Evolutionary conservation across 2,888 invertebrate genomes (phyloP).

Genomic region (Heliconius ismenius): DNA sequence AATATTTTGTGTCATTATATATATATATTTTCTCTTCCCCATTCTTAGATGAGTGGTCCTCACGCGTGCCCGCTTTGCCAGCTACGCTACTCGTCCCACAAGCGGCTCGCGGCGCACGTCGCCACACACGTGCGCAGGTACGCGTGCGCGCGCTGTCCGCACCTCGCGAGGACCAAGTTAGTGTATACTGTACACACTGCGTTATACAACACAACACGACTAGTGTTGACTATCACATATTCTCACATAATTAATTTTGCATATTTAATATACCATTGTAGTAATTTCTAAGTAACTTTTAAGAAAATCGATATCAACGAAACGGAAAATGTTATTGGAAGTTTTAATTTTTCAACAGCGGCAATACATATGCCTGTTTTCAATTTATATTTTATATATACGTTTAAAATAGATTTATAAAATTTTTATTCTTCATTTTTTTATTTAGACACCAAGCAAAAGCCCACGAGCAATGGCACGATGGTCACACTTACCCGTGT

Average conservation of each 20-base stretch:
- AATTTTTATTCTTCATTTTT: constrained; percentile 32
- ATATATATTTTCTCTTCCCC: too few relatives aligned
- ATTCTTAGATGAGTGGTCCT: constrained; percentile 56
- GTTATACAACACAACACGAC: background rate
- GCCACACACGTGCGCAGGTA: constrained; percentile 60
- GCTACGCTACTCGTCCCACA: constrained; percentile 55
- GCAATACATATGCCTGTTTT: too few relatives aligned
- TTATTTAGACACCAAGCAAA: constrained; percentile 62
- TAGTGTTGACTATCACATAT: background rate
- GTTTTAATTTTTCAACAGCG: too few relatives aligned
- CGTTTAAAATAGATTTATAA: background rate
- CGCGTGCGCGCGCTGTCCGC: constrained; percentile 57
- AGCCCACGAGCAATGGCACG: constrained; percentile 71
- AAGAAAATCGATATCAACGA: too few relatives aligned
- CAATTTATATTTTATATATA: background rate
- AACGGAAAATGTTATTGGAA: too few relatives aligned
- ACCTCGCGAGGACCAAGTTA: constrained; percentile 62
- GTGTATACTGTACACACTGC: background rate
- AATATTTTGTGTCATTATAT: too few relatives aligned
- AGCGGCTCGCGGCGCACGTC: constrained; percentile 57
- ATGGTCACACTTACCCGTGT: constrained; percentile 64
- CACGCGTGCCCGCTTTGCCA: constrained; percentile 60
- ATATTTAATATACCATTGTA: too few relatives aligned
- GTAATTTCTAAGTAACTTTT: too few relatives aligned
- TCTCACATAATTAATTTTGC: too few relatives aligned